Evolutionary conservation across 2,888 invertebrate genomes (phyloP).

Genomic region (Pemphredon lugubris): DNA sequence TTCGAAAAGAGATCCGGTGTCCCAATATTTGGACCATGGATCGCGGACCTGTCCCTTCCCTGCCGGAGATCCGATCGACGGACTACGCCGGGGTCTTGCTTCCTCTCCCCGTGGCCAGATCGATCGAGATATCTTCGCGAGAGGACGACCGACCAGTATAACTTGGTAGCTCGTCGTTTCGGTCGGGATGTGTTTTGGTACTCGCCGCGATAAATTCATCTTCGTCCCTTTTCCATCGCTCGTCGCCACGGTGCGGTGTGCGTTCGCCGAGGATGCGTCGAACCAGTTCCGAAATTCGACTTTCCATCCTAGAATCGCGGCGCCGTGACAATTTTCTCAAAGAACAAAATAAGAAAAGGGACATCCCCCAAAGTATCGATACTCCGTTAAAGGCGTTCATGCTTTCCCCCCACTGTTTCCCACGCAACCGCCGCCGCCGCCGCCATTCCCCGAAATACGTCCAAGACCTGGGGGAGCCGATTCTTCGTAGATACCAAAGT

Average conservation of each 20-base stretch:
- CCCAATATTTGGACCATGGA: slow-evolving; percentile 77
- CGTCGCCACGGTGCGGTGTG: background rate
- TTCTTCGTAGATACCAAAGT: slow-evolving; percentile 60
- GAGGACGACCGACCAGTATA: slow-evolving; percentile 29
- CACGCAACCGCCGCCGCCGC: too few relatives aligned
- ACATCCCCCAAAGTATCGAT: too few relatives aligned
- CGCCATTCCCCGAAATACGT: too few relatives aligned
- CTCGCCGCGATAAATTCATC: slow-evolving; percentile 4
- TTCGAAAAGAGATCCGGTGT: slow-evolving; percentile 65
- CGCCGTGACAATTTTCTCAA: too few relatives aligned
- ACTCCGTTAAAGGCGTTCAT: too few relatives aligned
- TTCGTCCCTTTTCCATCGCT: background rate
- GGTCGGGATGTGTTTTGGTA: slow-evolving; percentile 12
- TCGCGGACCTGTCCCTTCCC: slow-evolving; percentile 61
- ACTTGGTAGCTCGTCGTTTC: slow-evolving; percentile 8
- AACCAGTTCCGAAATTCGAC: too few relatives aligned
- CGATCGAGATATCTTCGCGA: slow-evolving; percentile 60
- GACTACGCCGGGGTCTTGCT: slow-evolving; percentile 31
- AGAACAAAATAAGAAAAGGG: too few relatives aligned
- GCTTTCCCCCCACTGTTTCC: too few relatives aligned
- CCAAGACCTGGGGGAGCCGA: slow-evolving; percentile 54
- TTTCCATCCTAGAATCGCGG: too few relatives aligned
- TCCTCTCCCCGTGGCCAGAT: slow-evolving; percentile 42
- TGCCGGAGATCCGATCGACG: slow-evolving; percentile 61
- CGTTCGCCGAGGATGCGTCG: too few relatives aligned